A percentile compares a stretch with the other conserved stretches of the same genome.
Conservation (phyloP, 1,140 invertebrate species). For the Drosophila erecta region DNA sequence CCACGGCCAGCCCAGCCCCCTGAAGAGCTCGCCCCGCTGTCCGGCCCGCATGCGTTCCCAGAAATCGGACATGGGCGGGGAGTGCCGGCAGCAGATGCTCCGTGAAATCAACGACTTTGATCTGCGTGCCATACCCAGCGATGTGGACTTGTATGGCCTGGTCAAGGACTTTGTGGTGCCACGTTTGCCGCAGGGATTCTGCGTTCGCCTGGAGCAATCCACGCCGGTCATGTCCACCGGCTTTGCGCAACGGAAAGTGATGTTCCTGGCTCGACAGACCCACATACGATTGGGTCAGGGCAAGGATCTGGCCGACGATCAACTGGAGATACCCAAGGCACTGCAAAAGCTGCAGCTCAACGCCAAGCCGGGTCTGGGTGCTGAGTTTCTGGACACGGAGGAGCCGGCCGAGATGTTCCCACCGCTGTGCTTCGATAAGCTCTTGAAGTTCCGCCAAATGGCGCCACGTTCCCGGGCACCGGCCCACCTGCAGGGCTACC, state of each 20-base stretch:
- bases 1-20: constrained; percentile 73
- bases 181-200: constrained; percentile 77
- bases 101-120: constrained; percentile 79
- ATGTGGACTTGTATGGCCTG: constrained; percentile 74
- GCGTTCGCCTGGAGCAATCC: constrained; percentile 65
- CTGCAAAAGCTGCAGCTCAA: neutral
- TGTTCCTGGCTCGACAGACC: constrained; percentile 69
- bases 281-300: constrained; percentile 52
- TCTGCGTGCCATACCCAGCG: constrained; percentile 70
- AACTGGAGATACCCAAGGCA: neutral
- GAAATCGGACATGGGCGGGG: constrained; percentile 32
- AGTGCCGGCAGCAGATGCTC: constrained; percentile 35
- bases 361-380: neutral
- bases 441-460: constrained; percentile 70
- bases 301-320: neutral
- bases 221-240: constrained; percentile 43
- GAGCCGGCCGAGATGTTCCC: constrained; percentile 77
- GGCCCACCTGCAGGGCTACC: constrained; percentile 46
- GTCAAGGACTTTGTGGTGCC: constrained; percentile 83
- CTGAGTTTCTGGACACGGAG: constrained; percentile 68
- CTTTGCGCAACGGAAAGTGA: constrained; percentile 36
- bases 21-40: constrained; percentile 75
- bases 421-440: constrained; percentile 67
- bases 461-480: constrained; percentile 6
- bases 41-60: constrained; percentile 66